These are phyloP conservation scores for Scalopus aquaticus DNA, from an alignment of 2,113 vertebrate genomes.

Conservation along the genomic window DNA sequence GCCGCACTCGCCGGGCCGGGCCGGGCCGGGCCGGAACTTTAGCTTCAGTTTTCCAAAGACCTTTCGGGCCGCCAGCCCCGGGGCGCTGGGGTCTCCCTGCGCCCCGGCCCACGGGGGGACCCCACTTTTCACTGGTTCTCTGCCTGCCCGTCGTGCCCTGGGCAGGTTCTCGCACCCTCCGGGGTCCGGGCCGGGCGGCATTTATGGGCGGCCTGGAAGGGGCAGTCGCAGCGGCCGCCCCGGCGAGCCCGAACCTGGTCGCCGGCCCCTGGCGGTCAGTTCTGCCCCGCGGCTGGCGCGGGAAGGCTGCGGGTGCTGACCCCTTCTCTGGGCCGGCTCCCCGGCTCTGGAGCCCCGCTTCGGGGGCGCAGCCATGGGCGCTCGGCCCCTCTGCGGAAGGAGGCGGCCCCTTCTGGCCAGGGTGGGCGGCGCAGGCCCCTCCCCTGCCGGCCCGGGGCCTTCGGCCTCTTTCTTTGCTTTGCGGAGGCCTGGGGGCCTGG, in stretches of 20 bases:
- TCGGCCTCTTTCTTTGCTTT: not conserved
- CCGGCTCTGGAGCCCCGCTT: not conserved
- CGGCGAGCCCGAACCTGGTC: not conserved
- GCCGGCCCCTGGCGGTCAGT: not conserved
- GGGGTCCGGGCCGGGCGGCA: not conserved
- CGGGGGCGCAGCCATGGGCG: no score
- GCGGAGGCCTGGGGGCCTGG: not conserved
- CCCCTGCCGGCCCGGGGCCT: not conserved
- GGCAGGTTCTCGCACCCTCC: no score
- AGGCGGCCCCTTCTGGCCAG: no score
- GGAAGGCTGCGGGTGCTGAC: not conserved
- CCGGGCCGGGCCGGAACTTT: not conserved
- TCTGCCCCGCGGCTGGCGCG: fast-evolving
- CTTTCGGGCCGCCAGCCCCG: not conserved
- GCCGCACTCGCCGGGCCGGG: not conserved
- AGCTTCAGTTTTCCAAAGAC: slow-evolving; percentile 67
- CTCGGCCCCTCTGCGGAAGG: no score
- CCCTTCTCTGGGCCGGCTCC: not conserved
- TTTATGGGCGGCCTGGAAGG: slow-evolving; percentile 30
- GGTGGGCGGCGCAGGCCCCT: fast-evolving
- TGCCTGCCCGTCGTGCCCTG: no score
- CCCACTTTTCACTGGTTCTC: no score
- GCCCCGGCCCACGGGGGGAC: not conserved
- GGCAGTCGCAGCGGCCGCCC: not conserved
- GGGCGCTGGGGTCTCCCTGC: not conserved